Conservation (phyloP, 2,113 vertebrate genomes). For the Hydrolagus affinis region DNA sequence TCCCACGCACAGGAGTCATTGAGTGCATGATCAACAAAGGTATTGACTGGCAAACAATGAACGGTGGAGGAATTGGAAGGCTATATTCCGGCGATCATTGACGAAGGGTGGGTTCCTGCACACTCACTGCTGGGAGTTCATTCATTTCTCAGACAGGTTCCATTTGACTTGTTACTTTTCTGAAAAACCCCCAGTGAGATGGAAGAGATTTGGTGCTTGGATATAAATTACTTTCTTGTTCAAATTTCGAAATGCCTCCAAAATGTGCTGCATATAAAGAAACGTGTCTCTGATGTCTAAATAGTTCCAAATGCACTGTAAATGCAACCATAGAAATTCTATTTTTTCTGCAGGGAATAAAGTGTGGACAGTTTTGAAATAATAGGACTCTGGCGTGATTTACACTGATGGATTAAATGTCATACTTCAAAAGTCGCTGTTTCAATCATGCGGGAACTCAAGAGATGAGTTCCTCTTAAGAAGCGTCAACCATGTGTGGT, state of each 20-base stretch:
- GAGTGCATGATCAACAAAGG: too few species aligned
- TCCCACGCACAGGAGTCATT: too few species aligned
- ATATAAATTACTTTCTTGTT: not conserved
- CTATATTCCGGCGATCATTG: not conserved
- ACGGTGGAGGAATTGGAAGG: not conserved
- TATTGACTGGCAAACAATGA: not conserved
- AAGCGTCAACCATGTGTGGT: not conserved
- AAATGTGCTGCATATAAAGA: not conserved
- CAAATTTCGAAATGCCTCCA: not conserved
- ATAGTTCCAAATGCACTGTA: not conserved
- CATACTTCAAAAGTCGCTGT: slow-evolving; percentile 43
- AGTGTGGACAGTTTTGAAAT: slow-evolving; percentile 36
- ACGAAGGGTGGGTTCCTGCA: not conserved
- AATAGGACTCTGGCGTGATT: slow-evolving; percentile 42
- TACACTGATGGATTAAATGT: slow-evolving; percentile 52
- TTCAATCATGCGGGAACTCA: slow-evolving; percentile 44
- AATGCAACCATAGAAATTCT: slow-evolving; percentile 32
- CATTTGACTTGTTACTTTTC: not conserved
- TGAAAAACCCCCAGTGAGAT: not conserved
- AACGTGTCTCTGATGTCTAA: not conserved
- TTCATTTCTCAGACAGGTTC: not conserved
- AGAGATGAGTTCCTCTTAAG: slow-evolving; percentile 4
- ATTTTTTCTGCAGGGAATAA: slow-evolving; percentile 43
- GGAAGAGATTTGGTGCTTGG: not conserved
- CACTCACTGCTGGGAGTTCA: not conserved